These are phyloP conservation scores for Morone saxatilis DNA, from an alignment of 2,113 vertebrate genomes.

Conservation along the genomic window DNA sequence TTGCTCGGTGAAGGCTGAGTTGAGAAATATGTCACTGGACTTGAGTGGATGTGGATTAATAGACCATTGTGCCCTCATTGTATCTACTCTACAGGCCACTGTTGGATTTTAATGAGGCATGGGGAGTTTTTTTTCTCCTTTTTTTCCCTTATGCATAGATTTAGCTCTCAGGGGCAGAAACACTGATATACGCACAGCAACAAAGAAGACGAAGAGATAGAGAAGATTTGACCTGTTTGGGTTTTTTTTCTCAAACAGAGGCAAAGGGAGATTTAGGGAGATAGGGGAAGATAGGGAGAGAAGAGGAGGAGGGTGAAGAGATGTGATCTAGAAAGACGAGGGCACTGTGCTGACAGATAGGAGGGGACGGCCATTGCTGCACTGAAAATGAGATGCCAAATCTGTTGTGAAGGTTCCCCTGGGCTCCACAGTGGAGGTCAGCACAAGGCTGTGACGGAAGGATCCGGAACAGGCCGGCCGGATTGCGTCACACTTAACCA, in stretches of 20 bases:
- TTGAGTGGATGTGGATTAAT: constrained; percentile 77
- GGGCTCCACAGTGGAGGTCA: constrained; percentile 82
- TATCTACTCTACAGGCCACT: constrained; percentile 58
- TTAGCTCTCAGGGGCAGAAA: constrained; percentile 42
- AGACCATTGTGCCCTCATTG: constrained; percentile 65
- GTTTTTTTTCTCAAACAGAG: constrained; percentile 13
- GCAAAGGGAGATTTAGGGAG: constrained; percentile 53
- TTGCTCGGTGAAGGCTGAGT: constrained; percentile 59
- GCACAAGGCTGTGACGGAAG: constrained; percentile 71
- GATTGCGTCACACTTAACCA: constrained; percentile 48
- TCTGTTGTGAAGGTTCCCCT: constrained; percentile 85
- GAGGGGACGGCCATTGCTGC: constrained; percentile 82
- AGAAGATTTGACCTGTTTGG: constrained; percentile 40
- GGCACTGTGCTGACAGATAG: constrained; percentile 79
- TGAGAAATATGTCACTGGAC: constrained; percentile 69
- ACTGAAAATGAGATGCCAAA: constrained; percentile 80
- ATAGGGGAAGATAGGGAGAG: constrained; percentile 40
- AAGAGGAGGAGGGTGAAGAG: constrained; percentile 55
- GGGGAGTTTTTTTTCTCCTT: constrained; percentile 3
- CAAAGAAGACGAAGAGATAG: constrained; percentile 33
- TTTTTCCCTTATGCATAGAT: constrained; percentile 29
- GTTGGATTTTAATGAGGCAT: constrained; percentile 77
- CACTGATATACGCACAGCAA: constrained; percentile 37
- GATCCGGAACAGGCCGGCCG: constrained; percentile 62
- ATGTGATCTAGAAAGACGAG: constrained; percentile 81